A percentile compares a stretch with the other conserved stretches of the same genome.
phyloP scores from a whole-genome alignment of 2,797 vertebrate genomes.

The Chelon labrosus region DNA sequence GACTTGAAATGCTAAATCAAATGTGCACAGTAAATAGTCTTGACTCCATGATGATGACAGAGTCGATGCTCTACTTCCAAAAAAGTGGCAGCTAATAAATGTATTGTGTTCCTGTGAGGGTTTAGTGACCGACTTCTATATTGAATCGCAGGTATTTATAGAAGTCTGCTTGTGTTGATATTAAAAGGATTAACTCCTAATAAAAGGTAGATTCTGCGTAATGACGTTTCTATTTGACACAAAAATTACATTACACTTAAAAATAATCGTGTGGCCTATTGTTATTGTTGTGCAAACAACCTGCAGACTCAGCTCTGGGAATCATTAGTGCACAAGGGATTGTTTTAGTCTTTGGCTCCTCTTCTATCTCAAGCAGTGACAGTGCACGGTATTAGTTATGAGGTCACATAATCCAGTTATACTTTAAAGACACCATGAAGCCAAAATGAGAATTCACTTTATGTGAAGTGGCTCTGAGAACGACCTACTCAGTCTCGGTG shows the following conservation, averaged over 20 bases:
- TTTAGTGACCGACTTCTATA: slow-evolving; percentile 38
- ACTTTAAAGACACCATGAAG: slow-evolving; percentile 51
- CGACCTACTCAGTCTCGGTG: slow-evolving; percentile 27
- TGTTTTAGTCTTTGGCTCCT: slow-evolving; percentile 16
- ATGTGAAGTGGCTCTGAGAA: slow-evolving; percentile 41
- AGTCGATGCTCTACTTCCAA: neutral
- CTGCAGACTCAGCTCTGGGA: too few species aligned
- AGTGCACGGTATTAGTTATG: slow-evolving; percentile 32
- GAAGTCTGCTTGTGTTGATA: slow-evolving; percentile 39
- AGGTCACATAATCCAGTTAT: slow-evolving; percentile 52
- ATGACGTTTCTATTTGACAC: slow-evolving; percentile 34
- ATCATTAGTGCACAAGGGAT: slow-evolving; percentile 4
- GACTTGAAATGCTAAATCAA: neutral
- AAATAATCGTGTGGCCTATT: neutral
- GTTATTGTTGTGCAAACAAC: too few species aligned
- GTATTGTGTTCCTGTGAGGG: slow-evolving; percentile 32
- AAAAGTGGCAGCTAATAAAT: slow-evolving; percentile 28
- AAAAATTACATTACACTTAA: neutral
- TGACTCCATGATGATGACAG: neutral
- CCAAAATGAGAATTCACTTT: slow-evolving; percentile 54
- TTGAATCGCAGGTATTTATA: slow-evolving; percentile 58
- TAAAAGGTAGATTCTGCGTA: slow-evolving; percentile 31
- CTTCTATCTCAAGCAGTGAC: slow-evolving; percentile 13
- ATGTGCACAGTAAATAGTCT: neutral
- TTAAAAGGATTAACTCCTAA: slow-evolving; percentile 54